Conservation (phyloP, 2,797 vertebrate genomes). For the Pyrrhura leucotis region DNA sequence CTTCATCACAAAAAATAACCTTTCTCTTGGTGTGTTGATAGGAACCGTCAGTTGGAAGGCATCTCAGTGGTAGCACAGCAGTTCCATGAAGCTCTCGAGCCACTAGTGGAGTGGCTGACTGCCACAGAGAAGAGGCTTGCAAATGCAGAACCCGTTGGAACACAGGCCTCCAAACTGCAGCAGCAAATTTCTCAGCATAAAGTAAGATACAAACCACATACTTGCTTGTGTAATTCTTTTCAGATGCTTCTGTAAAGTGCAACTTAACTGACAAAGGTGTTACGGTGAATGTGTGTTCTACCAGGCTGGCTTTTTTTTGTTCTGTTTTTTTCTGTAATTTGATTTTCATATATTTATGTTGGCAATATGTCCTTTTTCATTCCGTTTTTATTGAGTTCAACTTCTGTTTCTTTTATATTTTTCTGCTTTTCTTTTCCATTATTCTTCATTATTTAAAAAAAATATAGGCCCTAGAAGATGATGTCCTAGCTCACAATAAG, state of each 20-base stretch:
- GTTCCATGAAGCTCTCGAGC: constrained; percentile 94
- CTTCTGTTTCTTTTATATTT: constrained; percentile 63
- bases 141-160: constrained; percentile 92
- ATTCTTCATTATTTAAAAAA: constrained; percentile 61
- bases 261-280: neutral
- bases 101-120: constrained; percentile 90
- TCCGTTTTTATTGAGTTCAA: constrained; percentile 39
- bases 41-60: constrained; percentile 92
- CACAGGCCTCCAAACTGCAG: constrained; percentile 90
- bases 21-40: constrained; percentile 64
- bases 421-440: constrained; percentile 70
- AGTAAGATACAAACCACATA: constrained; percentile 76
- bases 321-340: neutral
- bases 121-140: constrained; percentile 88
- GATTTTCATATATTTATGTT: neutral
- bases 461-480: constrained; percentile 92
- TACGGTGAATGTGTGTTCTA: neutral
- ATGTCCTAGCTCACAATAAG: constrained; percentile 90
- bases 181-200: constrained; percentile 93
- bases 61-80: constrained; percentile 94
- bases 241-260: neutral
- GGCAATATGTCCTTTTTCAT: neutral
- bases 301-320: neutral
- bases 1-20: constrained; percentile 4
- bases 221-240: neutral